Evolutionary conservation across 2,797 vertebrate species (phyloP).

Genomic region (Smutsia temminckii): DNA sequence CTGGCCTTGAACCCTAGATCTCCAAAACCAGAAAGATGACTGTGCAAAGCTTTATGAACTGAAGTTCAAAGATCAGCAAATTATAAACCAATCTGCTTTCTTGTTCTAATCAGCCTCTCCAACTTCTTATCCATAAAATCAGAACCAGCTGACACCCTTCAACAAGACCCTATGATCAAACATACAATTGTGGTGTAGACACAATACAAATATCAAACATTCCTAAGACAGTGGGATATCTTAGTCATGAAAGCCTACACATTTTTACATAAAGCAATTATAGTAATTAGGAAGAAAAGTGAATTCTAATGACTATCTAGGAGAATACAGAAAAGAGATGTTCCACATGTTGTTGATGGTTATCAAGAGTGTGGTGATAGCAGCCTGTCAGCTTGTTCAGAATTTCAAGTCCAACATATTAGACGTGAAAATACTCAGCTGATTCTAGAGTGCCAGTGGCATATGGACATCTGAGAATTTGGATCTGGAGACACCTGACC

Average conservation of each 20-base stretch:
- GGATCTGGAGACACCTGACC: neutral
- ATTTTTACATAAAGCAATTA: conserved; percentile 94
- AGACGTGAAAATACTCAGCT: neutral
- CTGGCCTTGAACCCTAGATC: conserved; percentile 80
- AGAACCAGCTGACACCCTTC: conserved; percentile 83
- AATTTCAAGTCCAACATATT: neutral
- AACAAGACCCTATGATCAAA: conserved; percentile 90
- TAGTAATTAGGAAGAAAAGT: conserved; percentile 94
- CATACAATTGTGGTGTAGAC: conserved; percentile 85
- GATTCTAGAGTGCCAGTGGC: neutral
- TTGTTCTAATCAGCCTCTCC: conserved; percentile 84
- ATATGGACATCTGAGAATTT: neutral
- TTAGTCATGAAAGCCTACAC: conserved; percentile 90
- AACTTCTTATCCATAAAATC: conserved; percentile 86
- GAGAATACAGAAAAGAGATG: conserved; percentile 96
- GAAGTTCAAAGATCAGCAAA: conserved; percentile 81
- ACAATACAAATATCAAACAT: conserved; percentile 84
- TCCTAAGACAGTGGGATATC: conserved; percentile 87
- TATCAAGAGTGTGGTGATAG: neutral
- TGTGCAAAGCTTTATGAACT: conserved; percentile 78
- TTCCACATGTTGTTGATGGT: neutral
- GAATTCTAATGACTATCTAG: conserved; percentile 94
- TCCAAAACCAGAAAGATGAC: conserved; percentile 79
- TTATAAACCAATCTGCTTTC: conserved; percentile 86
- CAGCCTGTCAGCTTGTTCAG: neutral